Evolutionary conservation across 2,113 vertebrate species (phyloP).

Genomic region (Myodes glareolus): DNA sequence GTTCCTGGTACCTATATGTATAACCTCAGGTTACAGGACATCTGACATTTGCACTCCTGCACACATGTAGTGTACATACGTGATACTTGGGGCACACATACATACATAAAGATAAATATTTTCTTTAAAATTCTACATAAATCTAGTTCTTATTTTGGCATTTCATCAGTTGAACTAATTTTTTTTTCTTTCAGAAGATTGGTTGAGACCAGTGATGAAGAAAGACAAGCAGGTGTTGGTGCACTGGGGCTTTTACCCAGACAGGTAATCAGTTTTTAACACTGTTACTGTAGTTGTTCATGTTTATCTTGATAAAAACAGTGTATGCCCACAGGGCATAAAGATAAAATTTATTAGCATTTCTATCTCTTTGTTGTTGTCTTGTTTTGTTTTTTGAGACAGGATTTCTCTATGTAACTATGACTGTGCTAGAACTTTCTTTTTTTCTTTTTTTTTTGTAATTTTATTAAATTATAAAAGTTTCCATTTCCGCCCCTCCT

Average conservation of each 20-base stretch:
- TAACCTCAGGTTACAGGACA: neutral
- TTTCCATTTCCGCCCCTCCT: no score
- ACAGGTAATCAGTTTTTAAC: slow-evolving; percentile 86
- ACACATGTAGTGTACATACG: neutral
- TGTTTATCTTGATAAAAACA: neutral
- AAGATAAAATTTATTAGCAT: neutral
- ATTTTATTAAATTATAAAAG: no score
- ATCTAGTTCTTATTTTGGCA: neutral
- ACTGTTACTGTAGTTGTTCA: neutral
- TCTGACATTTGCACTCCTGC: neutral
- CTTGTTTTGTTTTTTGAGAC: neutral
- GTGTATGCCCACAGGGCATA: neutral
- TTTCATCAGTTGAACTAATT: neutral
- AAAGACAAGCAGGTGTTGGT: slow-evolving; percentile 98
- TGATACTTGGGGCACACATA: neutral
- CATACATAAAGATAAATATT: neutral
- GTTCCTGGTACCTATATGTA: neutral
- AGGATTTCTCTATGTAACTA: neutral
- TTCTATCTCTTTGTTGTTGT: neutral
- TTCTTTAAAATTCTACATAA: neutral
- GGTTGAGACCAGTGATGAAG: slow-evolving; percentile 96
- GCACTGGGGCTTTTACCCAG: slow-evolving; percentile 96
- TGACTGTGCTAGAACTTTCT: neutral
- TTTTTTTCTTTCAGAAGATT: slow-evolving; percentile 91
- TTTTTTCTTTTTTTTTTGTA: no score